Base-by-base conservation (phyloP, 1,140 invertebrate genomes). In the Phocides pigmalion region DNA sequence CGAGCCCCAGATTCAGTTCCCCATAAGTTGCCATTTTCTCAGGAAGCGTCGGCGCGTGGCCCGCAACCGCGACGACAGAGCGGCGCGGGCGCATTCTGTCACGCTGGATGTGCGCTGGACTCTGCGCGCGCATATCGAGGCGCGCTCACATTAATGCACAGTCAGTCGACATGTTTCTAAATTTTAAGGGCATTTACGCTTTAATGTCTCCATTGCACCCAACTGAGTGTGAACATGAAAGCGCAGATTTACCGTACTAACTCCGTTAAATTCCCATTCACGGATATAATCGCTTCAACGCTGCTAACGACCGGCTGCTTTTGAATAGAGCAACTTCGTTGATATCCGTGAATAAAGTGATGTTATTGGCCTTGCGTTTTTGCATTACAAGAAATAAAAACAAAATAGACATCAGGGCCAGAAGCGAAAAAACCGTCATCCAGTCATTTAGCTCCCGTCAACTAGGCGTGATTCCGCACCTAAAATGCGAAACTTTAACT, bases 21-120 rank as follows among this genome's bases (percentile, higher is more conserved):
- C 78, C 79, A 84, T 88, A 89, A 90, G 74, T 90, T 87, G 86
- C 83, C 77, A 89, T 90, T 89, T 90, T 90, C 88, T 87, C 76
- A 85, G 85, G 88, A 90, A 90, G 76, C 79, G 76, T 59, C 66
- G 72, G 70, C 73, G 76, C 77, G 75, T 72, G 80, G 76, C 66
- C 58, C 64, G 64, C 64, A 70, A 66, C 46, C 62, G 58, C 68
- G 69, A 25, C 70, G 72, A 58, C 73, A 62, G 49, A 62, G 63
- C 76, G 72, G 25, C 72, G 72, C 72, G 73, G 74, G 77, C 81
- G 81, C 88, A 90, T 90, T 90, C 79, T 88, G 74, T 87, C 88
- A 90, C 88, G 88, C 62, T 73, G 63, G 70, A 71, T 72, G 85
- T 86, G 89, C 88, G 88, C 62, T 73, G 63, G 70, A 71, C 72